Evolutionary conservation across 2,113 vertebrate species (phyloP), one percentile per base, ranked within the genome.

Genomic region (Colistium nudipinnis): DNA sequence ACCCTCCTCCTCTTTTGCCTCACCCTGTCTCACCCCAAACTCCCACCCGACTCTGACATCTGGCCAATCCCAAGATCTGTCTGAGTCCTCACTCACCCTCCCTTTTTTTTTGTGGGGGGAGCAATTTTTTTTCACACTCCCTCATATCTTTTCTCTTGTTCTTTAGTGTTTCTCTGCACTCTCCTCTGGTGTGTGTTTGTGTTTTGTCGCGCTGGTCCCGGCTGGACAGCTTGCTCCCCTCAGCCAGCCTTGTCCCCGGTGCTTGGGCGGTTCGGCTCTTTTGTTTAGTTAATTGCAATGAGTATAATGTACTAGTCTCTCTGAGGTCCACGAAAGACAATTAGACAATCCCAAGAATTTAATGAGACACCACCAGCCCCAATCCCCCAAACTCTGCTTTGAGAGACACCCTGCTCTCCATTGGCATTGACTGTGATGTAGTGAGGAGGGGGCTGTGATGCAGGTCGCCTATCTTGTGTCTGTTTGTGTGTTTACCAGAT

Each of bases 241-340:
- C 82, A 82, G 81, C 81, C 81, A 80, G 85, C 64, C 74, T 75
- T 53, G 83, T 87, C 84, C 94, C 94, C 94, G 94, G 94, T 92
- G 95, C 95, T 95, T 95, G 95, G 96, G 96, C 96, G 94, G 95
- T 97, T 98, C 94, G 94, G 94, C 94, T 96, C 96, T 95, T 98
- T 99, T 99, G 97, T 98, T 96, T 95, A 92, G 93, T 96, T 99
- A 98, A 99, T 99, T 98, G 96, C 96, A 96, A 98, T 97, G 96
- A 97, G 97, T 97, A 98, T 98, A 98, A 98, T 98, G 96, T 98
- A 96, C 95, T 96, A 96, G 96, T 95, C 96, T 98, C 95, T 97
- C 96, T 92, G 95, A 97, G 96, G 96, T 97, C 96, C 79, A 91
- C 94, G 93, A 93, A 95, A 97, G 96, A 98, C 97, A 97, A 98